Evolutionary conservation across 23 tunicate species (phyloP), one percentile per base, ranked within the genome.

Genomic region (Diplosoma virens): DNA sequence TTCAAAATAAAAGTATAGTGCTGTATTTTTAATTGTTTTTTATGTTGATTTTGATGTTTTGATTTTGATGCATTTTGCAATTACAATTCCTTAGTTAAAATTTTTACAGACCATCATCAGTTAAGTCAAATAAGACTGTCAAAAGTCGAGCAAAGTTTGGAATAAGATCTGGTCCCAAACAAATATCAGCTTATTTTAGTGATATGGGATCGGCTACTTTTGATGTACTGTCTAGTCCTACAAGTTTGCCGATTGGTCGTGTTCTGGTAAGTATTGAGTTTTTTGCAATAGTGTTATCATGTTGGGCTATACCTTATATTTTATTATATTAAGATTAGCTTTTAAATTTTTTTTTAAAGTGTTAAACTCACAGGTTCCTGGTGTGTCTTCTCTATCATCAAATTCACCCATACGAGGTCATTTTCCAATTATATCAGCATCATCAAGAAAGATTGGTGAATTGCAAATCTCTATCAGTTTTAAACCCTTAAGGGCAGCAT

Each of bases 151-250:
- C 81, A 47, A 84, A 88, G 23, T 92, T 92, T 77, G 87, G 88
- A 18, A 79, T 92, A 11, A 79, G 92, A 18, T 92, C 97, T 34
- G 97, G 97, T 0, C 83, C 92, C 3, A 85, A 92, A 41, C 97
- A 92, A 60, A 92, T 85, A 58, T 32, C 93, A 20, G 91, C 97
- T 0, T 92, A 92, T 36, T 85, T 92, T 67, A 82, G 80, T 76
- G 97, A 92, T 50, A 85, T 92, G 91, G 97, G 84, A 16, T 81
- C 83, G 6, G 63, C 81, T 11, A 80, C 84, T 14, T 76, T 92
- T 66, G 97, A 92, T 33, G 67, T 92, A 26, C 32, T 85, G 25
- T 61, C 91, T 35, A 85, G 97, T 76, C 97, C 91, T 1, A 85
- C 77, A 22, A 70, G 87, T 81, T 32, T 85, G 37, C 97, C 91